A percentile compares a stretch with the other conserved stretches of the same genome.
Evolutionary conservation across 2,888 invertebrate species (phyloP).

Genomic region (Odontocerum albicorne): DNA sequence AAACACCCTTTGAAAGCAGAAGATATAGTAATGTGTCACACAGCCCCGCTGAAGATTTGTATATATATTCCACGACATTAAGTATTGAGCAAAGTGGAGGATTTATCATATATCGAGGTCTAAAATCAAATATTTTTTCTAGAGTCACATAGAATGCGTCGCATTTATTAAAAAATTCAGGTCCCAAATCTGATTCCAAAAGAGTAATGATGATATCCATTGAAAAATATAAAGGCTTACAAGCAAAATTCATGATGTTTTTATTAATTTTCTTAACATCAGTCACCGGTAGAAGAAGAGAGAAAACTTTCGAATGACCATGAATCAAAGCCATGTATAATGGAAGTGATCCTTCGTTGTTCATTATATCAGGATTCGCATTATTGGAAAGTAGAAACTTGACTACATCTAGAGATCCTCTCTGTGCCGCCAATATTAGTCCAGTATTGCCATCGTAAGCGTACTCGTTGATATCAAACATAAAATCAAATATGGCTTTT

Average conservation of each 20-base stretch:
- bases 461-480: conserved; percentile 47
- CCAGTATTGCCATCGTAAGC: conserved; percentile 47
- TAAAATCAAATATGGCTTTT: conserved; percentile 45
- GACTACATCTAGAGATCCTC: conserved; percentile 45
- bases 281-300: conserved; percentile 45
- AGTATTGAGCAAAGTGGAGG: conserved; percentile 50
- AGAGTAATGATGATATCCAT: conserved; percentile 49
- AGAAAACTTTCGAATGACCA: conserved; percentile 45
- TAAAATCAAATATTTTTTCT: conserved; percentile 43
- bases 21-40: conserved; percentile 49
- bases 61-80: conserved; percentile 52
- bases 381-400: conserved; percentile 47
- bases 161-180: conserved; percentile 48
- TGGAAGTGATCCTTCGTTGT: conserved; percentile 45
- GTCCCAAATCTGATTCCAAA: conserved; percentile 47
- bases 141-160: conserved; percentile 44
- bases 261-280: conserved; percentile 43
- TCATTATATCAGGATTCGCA: conserved; percentile 49
- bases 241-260: conserved; percentile 48
- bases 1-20: conserved; percentile 49
- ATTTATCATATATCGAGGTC: conserved; percentile 44
- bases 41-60: conserved; percentile 44
- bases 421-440: conserved; percentile 47
- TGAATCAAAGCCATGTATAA: conserved; percentile 47
- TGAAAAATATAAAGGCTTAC: conserved; percentile 52